Evolutionary conservation across 2,113 vertebrate species (phyloP), one percentile per base, ranked within the genome.

Genomic region (Micronisus gabar): DNA sequence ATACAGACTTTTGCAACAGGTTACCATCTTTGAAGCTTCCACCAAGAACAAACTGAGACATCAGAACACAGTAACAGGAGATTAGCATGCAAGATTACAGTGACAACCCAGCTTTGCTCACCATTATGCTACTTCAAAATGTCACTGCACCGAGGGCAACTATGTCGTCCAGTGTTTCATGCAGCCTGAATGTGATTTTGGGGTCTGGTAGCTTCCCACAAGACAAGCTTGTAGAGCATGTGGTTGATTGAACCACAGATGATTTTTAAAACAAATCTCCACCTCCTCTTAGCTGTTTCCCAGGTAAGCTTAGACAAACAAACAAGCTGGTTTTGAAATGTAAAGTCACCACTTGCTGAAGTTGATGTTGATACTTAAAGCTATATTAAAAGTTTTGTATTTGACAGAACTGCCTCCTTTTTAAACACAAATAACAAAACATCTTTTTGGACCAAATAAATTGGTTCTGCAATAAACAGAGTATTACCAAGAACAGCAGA

Each of bases 11-110:
- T 13, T 55, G 15, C 15, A 55, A 38, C 55, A 88, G 3, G 34
- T 26, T 47, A 23, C 10, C 3, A 16, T 23, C n/a, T 67, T 66
- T 50, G 47, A 85, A 85, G 32, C 8, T 19, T 58, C 27, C 27
- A 83, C 32, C n/a, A 47, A 30, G 43, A 72, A 32, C 16, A 26
- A 86, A 45, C 19, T 7, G 41, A 80, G n/a, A 29, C 13, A 38
- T 19, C 34, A 45, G 74, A 47, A 79, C 10, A 48, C 12, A 2
- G 0, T 13, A 50, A 50, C 0, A 2, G 19, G 29, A 43, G 14
- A 26, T 47, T 62, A 68, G 22, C 0, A 1, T 32, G 29, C 41
- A 53, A 43, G 36, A 66, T 2, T 21, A 10, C n/a, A 27, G 14
- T 4, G 13, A 65, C 20, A 9, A 25, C 1, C 1, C 7, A 26